A percentile compares a stretch with the other conserved stretches of the same genome.
Conservation (phyloP, 2,113 vertebrate genomes). For the Engystomops pustulosus region DNA sequence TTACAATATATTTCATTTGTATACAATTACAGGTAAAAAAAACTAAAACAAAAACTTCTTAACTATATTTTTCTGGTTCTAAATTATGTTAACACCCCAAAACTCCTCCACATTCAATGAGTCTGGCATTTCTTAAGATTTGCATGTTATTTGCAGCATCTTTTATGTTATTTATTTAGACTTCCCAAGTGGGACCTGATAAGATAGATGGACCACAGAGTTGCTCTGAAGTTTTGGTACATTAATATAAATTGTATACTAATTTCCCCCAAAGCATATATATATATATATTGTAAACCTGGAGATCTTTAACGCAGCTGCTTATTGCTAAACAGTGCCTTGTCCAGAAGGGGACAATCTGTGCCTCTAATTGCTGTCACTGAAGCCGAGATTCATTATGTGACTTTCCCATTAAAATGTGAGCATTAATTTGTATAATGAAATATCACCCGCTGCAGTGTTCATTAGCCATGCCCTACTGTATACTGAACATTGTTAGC, state of each 20-base stretch:
- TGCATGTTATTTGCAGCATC: constrained; percentile 57
- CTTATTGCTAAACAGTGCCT: constrained; percentile 99
- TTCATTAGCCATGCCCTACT: constrained; percentile 99
- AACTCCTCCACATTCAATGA: constrained; percentile 53
- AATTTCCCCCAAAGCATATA: constrained; percentile 84
- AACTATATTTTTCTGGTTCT: too few species aligned
- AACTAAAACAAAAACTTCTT: too few species aligned
- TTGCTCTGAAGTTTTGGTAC: constrained; percentile 78
- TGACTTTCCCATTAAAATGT: constrained; percentile 99
- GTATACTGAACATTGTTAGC: constrained; percentile 98
- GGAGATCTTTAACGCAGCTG: constrained; percentile 97
- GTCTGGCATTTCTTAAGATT: constrained; percentile 62
- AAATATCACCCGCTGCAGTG: constrained; percentile 99
- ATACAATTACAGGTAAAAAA: too few species aligned
- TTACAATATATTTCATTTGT: too few species aligned
- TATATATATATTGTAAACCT: constrained; percentile 90
- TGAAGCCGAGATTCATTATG: constrained; percentile 99
- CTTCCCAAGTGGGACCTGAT: constrained; percentile 69
- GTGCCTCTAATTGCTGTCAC: constrained; percentile 99
- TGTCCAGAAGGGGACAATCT: constrained; percentile 99
- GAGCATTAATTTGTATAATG: constrained; percentile 99
- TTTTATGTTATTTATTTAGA: constrained; percentile 72
- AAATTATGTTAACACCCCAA: not conserved
- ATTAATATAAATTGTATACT: constrained; percentile 88
- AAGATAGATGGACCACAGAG: constrained; percentile 73